Base-by-base conservation (phyloP, 2,113 vertebrate species). In the Protomyctophum bolini region DNA sequence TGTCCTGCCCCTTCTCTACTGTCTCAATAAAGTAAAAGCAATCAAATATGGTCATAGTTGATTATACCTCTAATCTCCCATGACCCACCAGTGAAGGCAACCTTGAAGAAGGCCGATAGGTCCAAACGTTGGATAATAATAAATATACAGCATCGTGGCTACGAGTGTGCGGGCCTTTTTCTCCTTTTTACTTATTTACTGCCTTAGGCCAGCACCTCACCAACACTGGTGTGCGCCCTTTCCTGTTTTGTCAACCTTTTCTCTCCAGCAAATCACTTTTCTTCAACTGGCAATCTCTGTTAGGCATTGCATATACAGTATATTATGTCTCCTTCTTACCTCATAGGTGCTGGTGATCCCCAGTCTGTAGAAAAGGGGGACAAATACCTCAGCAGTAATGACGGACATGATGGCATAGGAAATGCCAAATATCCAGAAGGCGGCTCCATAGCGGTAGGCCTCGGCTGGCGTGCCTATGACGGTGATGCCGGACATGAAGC, bases 401-500 rank as follows among this genome's bases (percentile, higher is more conserved):
- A 10, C 58, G 8, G 92, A 92, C 91, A 93, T 94, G 66, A 94
- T 87, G 78, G 88, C 52, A 8, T 94, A 94, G 49, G 91, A 70
- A 50, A 94, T 82, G 63, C 73, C 87, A 14, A 93, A 94, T 21
- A 91, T 56, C 94, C 93, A 94, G 79, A 88, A 94, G 4, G 88
- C 83, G 3, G 88, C 10, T 45, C 94, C 94, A 11, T 80, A 94
- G 0, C 54, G 51, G 73, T 94, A 94, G 3, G 92, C 89, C 68
- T 94, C 94, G 0, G 91, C 86, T 0, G 94, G 94, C 5, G 92
- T 94, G 15, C 94, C 93, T 7, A 94, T 94, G 41, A 94, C 92
- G 0, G 94, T 94, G 85, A 94, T 92, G 12, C 93, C 93, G 21
- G 94, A 94, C 94, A 94, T 94, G 76, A 94, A 94, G 78, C 93